Base-by-base conservation (phyloP, 2,113 vertebrate genomes). In the Psittacara wagleri region DNA sequence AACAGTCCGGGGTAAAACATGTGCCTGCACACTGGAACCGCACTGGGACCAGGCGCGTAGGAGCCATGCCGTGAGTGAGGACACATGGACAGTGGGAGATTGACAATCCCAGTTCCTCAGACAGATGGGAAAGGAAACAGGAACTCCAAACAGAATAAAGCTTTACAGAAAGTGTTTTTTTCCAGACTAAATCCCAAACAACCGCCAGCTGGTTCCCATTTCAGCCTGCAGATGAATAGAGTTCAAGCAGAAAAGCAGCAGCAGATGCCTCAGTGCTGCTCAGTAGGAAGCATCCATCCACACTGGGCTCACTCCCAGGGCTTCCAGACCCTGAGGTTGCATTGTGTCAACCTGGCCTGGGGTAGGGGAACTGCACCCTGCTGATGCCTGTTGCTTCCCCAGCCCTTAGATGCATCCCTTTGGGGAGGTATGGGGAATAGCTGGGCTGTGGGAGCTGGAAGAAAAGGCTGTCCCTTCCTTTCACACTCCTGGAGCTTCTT, bases 141-240 rank as follows among this genome's bases (percentile, higher is more conserved):
- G 43, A 92, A 89, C 66, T 91, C 80, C 43, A 69, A 96, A 59
- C 82, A 88, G 55, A 90, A 81, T 78, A 54, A 86, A 22, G 35
- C 33, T 88, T 88, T 68, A 46, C 55, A 90, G 88, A 95, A 91
- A 39, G 48, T 24, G 6, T 1, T 29, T 83, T 80, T 82, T 72
- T 17, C 76, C 41, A 74, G 76, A 86, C 67, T 70, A 94, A 90
- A 95, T 75, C 51, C 88, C 69, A 81, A 75, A 78, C 64, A 86
- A 31, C 35, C 19, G 79, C 61, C 94, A 96, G 83, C 95, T 95
- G 94, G 76, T 94, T 96, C 88, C 93, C 79, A 83, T 96, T 94
- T 93, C 69, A 75, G 64, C 39, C 86, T 55, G 39, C 90, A 88
- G 83, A 95, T 90, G 33, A 96, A 92, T 23, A 84, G 77, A 82